A percentile compares a stretch with the other conserved stretches of the same genome.
Evolutionary conservation across 2,888 invertebrate genomes (phyloP).

Genomic region (Gortyna flavago): DNA sequence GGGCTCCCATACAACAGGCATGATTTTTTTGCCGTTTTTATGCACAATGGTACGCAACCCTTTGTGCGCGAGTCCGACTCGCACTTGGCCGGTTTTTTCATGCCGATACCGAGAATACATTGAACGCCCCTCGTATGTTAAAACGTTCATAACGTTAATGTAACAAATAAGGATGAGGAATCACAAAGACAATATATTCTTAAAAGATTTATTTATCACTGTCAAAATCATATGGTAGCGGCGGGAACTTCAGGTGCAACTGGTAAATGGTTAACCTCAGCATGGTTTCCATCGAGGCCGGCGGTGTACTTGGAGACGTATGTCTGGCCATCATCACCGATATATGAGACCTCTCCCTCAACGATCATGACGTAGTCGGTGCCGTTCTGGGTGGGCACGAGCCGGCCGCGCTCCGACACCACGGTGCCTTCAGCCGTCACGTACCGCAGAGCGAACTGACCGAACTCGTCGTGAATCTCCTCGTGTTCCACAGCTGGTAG

Average conservation of each 20-base stretch:
- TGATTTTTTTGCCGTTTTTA: no score
- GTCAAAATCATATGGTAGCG: not conserved
- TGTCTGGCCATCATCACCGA: constrained; percentile 77
- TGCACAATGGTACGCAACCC: no score
- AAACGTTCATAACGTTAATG: not conserved
- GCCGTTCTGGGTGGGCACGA: constrained; percentile 73
- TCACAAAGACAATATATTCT: not conserved
- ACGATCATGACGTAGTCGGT: constrained; percentile 72
- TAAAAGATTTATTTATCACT: constrained; percentile 15
- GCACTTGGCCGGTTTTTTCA: no score
- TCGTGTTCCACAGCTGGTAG: constrained; percentile 70
- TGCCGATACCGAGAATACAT: no score
- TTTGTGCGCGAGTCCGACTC: no score
- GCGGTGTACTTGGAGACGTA: constrained; percentile 78
- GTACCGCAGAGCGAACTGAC: constrained; percentile 77
- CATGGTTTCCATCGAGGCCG: constrained; percentile 75
- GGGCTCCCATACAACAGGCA: no score
- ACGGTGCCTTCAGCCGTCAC: constrained; percentile 79
- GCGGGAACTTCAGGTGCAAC: constrained; percentile 27
- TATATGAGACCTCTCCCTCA: constrained; percentile 78
- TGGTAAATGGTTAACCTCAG: constrained; percentile 75
- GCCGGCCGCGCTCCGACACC: constrained; percentile 75
- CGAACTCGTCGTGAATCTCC: constrained; percentile 75
- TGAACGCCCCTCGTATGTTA: not conserved
- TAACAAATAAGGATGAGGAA: not conserved